A percentile compares a stretch with the other conserved stretches of the same genome.
phyloP scores from a whole-genome alignment of 2,888 invertebrate genomes.

The Machimus rusticus region DNA sequence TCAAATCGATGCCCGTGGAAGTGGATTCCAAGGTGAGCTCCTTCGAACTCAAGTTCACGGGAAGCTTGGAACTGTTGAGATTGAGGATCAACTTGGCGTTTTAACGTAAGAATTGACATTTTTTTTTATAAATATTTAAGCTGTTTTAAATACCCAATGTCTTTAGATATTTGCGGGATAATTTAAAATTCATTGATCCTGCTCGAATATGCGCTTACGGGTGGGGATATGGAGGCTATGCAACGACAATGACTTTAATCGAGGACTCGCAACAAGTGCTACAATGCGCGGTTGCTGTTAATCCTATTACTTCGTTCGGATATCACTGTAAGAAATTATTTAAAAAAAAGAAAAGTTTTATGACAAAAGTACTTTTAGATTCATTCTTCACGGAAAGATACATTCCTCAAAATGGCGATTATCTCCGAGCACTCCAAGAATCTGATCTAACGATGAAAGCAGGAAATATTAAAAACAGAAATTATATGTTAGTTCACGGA shows the following conservation, averaged over 20 bases:
- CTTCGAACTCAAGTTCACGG: conserved; percentile 77
- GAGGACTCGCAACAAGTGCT: conserved; percentile 79
- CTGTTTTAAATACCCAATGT: background rate
- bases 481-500: conserved; percentile 79
- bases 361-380: conserved; percentile 65
- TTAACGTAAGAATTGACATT: conserved; percentile 65
- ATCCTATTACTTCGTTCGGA: conserved; percentile 85
- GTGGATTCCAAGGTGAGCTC: conserved; percentile 82
- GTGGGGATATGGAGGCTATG: conserved; percentile 86
- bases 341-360: background rate
- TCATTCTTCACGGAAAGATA: conserved; percentile 92
- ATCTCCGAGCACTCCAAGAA: conserved; percentile 75
- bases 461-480: conserved; percentile 74
- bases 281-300: conserved; percentile 84
- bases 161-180: conserved; percentile 76
- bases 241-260: conserved; percentile 80
- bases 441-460: conserved; percentile 82
- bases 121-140: background rate
- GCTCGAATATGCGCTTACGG: conserved; percentile 86
- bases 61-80: conserved; percentile 75
- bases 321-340: conserved; percentile 70
- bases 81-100: conserved; percentile 78
- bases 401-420: conserved; percentile 76
- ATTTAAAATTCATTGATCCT: conserved; percentile 82
- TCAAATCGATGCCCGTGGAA: conserved; percentile 88